A percentile compares a stretch with the other conserved stretches of the same genome.
These are phyloP conservation scores for Pangasius krempfi DNA, from an alignment of 2,797 vertebrate genomes.

Conservation along the genomic window DNA sequence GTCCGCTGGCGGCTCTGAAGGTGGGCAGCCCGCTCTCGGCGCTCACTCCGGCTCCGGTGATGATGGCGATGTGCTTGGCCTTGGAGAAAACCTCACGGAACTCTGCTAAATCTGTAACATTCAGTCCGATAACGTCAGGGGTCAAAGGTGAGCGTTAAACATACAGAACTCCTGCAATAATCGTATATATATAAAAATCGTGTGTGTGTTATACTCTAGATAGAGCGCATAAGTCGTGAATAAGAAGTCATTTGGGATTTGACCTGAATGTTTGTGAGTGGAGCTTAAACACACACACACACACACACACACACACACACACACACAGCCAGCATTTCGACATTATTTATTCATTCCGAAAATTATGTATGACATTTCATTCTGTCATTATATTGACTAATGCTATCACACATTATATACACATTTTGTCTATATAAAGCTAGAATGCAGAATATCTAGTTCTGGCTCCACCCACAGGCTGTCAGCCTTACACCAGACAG, in stretches of 20 bases:
- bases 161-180: neutral
- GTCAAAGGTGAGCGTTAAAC: neutral
- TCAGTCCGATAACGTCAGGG: neutral
- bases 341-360: no score
- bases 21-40: conserved; percentile 92
- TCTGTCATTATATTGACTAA: no score
- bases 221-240: neutral
- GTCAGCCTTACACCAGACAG: neutral
- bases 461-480: neutral
- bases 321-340: neutral
- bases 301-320: neutral
- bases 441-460: neutral
- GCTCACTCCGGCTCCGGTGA: conserved; percentile 92
- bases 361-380: no score
- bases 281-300: neutral
- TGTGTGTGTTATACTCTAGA: neutral
- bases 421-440: no score
- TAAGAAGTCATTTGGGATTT: neutral
- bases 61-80: conserved; percentile 88
- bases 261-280: neutral
- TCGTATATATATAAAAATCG: no score
- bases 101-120: conserved; percentile 79
- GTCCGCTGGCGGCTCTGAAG: conserved; percentile 87
- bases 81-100: conserved; percentile 88
- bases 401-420: no score